Base-by-base conservation (phyloP, 2,113 vertebrate genomes). In the Copsychus sechellarum region DNA sequence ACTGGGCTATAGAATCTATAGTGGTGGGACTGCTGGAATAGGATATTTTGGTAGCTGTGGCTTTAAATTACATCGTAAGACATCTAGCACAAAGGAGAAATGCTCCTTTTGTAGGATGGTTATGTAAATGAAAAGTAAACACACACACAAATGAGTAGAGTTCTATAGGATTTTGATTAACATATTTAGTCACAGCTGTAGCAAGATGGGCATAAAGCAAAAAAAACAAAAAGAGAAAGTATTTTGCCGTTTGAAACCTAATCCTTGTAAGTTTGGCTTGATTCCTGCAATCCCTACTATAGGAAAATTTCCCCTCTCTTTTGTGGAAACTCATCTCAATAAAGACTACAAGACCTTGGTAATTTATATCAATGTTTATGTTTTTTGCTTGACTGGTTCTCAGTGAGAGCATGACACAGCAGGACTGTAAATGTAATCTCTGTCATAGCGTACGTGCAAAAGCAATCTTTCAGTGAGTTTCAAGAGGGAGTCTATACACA, bases 121-220 rank as follows among this genome's bases (percentile, higher is more conserved):
- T 93, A 88, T 94, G 80, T 86, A 92, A 92, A 90, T 88, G 23
- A 33, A 83, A 92, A 90, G 71, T 76, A 94, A 93, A 92, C 76
- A 93, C 60, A 86, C 50, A 81, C 62, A 92, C 48, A 95, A 81
- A 74, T 70, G 54, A 83, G 65, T 86, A 56, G 31, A 88, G 53
- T 92, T 92, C 80, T 81, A 38, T 86, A 88, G 65, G 33, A 87
- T 94, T 96, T 93, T 95, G 84, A 91, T 83, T 96, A 93, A 90
- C 71, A 7, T 72, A 88, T 53, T 91, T 80, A 93, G 66, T 74
- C 74, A 74, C 78, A 93, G 57, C 64, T 88, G 36, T 58, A 86
- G 76, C 33, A 90, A 88, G 69, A 86, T 64, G 20, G 60, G n/a
- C 92, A 78, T 83, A 78, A 86, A 70, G 33, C 11, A 43, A 60